These are phyloP conservation scores for Blastobasis adustella DNA, from an alignment of 2,888 invertebrate genomes.

Conservation along the genomic window DNA sequence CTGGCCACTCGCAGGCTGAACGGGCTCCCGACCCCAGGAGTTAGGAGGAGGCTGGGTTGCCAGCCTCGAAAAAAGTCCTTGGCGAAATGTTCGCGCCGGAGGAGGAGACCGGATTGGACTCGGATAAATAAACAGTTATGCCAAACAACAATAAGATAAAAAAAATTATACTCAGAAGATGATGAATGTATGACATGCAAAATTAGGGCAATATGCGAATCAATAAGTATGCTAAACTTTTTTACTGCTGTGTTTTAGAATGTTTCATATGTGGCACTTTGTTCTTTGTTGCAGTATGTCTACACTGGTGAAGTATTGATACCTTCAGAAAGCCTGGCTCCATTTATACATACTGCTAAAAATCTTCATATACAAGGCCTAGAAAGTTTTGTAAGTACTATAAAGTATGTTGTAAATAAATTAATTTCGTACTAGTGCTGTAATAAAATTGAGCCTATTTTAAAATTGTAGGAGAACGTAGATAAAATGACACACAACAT, in stretches of 20 bases:
- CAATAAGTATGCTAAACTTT: not conserved
- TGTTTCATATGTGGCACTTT: constrained; percentile 40
- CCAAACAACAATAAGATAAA: too few species aligned
- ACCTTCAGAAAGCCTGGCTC: constrained; percentile 34
- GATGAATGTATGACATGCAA: too few species aligned
- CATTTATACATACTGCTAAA: constrained; percentile 46
- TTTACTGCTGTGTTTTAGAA: constrained; percentile 36
- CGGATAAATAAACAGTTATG: too few species aligned
- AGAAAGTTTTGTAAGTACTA: constrained; percentile 41
- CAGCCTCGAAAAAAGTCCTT: too few species aligned
- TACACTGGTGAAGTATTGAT: constrained; percentile 56
- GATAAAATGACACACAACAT: constrained; percentile 10
- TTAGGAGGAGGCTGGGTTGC: too few species aligned
- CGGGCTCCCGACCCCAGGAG: too few species aligned
- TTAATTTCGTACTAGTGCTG: too few species aligned
- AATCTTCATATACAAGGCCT: constrained; percentile 49
- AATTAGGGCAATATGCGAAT: too few species aligned
- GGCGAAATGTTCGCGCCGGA: too few species aligned
- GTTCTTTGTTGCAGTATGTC: constrained; percentile 48
- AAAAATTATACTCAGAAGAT: too few species aligned
- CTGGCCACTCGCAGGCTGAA: too few species aligned
- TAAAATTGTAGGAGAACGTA: constrained; percentile 13
- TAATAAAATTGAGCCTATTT: not conserved
- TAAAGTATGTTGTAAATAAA: not conserved
- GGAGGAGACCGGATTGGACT: too few species aligned